phyloP scores from a whole-genome alignment of 2,888 invertebrate genomes.

The Pammene fasciana region DNA sequence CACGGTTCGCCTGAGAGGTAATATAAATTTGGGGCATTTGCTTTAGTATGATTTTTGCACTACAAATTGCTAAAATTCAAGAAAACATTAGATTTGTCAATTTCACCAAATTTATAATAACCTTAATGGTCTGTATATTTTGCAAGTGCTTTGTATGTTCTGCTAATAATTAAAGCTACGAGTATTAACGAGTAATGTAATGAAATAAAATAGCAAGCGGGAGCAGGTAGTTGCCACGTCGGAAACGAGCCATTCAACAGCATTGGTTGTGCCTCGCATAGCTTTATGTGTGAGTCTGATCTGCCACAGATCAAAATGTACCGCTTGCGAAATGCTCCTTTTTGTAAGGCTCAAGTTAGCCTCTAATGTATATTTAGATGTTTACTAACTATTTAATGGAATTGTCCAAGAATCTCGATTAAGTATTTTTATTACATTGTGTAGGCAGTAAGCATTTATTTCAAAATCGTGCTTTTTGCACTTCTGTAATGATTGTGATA shows the following conservation, averaged over 20 bases:
- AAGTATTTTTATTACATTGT: slow-evolving; percentile 24
- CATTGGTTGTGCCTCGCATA: too few relatives aligned
- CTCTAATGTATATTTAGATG: slow-evolving; percentile 11
- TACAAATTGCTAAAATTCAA: neutral
- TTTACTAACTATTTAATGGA: slow-evolving; percentile 24
- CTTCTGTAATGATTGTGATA: slow-evolving; percentile 39
- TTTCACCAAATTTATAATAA: slow-evolving; percentile 8
- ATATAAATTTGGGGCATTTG: slow-evolving; percentile 7
- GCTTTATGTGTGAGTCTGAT: too few relatives aligned
- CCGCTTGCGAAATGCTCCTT: neutral
- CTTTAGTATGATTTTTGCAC: neutral
- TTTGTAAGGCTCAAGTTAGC: slow-evolving; percentile 1
- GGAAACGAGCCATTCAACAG: too few relatives aligned
- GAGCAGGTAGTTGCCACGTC: neutral
- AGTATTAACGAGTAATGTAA: slow-evolving; percentile 20
- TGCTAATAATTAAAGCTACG: slow-evolving; percentile 19
- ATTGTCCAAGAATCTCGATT: slow-evolving; percentile 35
- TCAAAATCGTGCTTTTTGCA: slow-evolving; percentile 32
- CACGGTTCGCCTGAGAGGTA: slow-evolving; percentile 2
- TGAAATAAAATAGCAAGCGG: neutral
- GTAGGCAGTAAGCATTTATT: slow-evolving; percentile 26
- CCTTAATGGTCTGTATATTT: slow-evolving; percentile 19
- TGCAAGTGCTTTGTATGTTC: slow-evolving; percentile 35
- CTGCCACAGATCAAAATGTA: neutral
- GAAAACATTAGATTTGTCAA: neutral